phyloP scores from a whole-genome alignment of 2,113 vertebrate genomes.

The Phyllostomus hastatus region DNA sequence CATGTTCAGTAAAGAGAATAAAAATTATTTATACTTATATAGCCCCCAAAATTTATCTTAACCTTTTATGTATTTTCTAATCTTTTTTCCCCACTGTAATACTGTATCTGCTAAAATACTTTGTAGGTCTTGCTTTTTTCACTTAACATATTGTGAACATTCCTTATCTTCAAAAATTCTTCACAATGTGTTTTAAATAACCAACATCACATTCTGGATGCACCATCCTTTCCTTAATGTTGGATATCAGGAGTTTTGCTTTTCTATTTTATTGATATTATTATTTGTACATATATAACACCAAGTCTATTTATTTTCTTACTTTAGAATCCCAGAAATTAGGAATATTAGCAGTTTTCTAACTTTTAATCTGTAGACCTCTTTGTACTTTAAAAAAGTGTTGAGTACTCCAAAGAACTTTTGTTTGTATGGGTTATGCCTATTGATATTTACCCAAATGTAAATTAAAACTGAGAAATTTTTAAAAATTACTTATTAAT shows the following conservation, averaged over 20 bases:
- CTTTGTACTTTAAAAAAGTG: neutral
- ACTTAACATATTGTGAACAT: neutral
- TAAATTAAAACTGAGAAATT: neutral
- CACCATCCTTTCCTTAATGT: neutral
- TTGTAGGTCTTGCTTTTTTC: neutral
- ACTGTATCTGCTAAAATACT: neutral
- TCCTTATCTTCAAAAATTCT: neutral
- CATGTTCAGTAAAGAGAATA: neutral
- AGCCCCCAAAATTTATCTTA: neutral
- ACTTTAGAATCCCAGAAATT: neutral
- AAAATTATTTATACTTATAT: neutral
- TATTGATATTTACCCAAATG: slow-evolving; percentile 11
- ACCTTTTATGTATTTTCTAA: neutral
- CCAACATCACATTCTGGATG: neutral
- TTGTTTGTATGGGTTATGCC: neutral
- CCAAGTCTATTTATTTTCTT: neutral
- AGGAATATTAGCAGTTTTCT: neutral
- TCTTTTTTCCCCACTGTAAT: neutral
- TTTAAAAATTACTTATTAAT: neutral
- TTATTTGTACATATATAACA: neutral
- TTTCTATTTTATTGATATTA: neutral
- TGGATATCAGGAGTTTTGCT: neutral
- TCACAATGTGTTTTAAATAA: neutral
- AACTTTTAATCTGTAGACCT: neutral
- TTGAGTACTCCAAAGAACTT: neutral